Conservation (phyloP, 64 coral and sea anemone species). For the Cladopsammia gracilis region DNA sequence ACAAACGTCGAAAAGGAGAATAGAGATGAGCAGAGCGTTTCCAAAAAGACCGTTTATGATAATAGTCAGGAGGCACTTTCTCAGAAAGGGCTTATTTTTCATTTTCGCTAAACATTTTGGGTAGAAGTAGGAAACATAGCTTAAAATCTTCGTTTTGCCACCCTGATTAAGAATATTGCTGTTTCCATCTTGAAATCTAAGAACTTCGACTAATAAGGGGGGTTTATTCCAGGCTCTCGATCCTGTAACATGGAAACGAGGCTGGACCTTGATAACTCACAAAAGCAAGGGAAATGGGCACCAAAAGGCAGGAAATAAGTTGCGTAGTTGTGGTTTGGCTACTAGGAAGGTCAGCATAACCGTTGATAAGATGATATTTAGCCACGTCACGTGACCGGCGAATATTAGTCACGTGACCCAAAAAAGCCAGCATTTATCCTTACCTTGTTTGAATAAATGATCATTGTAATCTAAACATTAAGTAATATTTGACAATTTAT, state of each 20-base stretch:
- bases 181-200: slow-evolving; percentile 70
- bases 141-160: slow-evolving; percentile 58
- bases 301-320: background rate
- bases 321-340: no score
- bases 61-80: slow-evolving; percentile 47
- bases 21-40: no score
- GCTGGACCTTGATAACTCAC: background rate
- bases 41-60: no score
- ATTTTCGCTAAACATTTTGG: slow-evolving; percentile 75
- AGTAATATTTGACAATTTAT: no score
- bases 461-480: no score
- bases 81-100: slow-evolving; percentile 24
- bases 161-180: slow-evolving; percentile 48
- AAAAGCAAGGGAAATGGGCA: background rate
- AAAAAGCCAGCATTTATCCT: no score
- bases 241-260: slow-evolving; percentile 16
- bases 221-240: background rate
- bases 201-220: slow-evolving; percentile 21
- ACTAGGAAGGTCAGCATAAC: background rate
- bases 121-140: slow-evolving; percentile 72
- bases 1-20: no score
- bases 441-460: no score
- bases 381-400: background rate
- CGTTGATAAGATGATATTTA: background rate
- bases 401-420: no score